Percentiles rank a stretch among this genome's conserved stretches.
Conservation (phyloP, 2,113 vertebrate species). For the Callorhinus ursinus region DNA sequence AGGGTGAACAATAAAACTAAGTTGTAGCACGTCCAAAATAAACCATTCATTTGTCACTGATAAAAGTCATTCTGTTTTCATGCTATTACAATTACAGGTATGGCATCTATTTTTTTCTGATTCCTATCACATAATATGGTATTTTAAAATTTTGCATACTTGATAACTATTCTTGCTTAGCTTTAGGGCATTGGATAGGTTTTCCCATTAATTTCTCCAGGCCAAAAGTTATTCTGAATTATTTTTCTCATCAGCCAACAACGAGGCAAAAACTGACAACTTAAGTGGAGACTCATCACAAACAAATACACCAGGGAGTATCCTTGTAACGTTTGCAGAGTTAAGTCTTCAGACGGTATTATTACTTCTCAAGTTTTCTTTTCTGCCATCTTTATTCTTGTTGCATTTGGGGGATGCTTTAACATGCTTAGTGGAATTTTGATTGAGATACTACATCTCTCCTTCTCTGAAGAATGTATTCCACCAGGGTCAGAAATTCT, state of each 20-base stretch:
- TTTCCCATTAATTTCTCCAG: not conserved
- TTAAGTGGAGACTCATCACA: not conserved
- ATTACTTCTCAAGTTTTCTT: not conserved
- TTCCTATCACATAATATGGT: not conserved
- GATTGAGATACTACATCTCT: not conserved
- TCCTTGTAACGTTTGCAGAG: not conserved
- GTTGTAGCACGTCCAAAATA: not conserved
- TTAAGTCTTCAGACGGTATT: not conserved
- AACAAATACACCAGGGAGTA: not conserved
- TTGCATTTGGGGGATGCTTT: not conserved
- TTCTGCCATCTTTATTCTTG: not conserved
- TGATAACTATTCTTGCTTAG: not conserved
- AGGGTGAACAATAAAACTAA: not conserved
- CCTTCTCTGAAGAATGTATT: conserved; percentile 16
- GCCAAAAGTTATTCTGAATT: not conserved
- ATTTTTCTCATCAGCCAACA: not conserved
- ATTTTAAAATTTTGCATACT: not conserved
- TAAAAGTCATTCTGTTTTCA: not conserved
- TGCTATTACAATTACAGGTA: not conserved
- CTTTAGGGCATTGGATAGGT: not conserved
- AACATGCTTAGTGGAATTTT: not conserved
- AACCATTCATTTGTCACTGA: not conserved
- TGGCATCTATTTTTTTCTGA: conserved; percentile 30
- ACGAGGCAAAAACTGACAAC: not conserved
- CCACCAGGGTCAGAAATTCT: not conserved